These are phyloP conservation scores for Ara ararauna DNA, from an alignment of 2,797 vertebrate species.

Conservation along the genomic window DNA sequence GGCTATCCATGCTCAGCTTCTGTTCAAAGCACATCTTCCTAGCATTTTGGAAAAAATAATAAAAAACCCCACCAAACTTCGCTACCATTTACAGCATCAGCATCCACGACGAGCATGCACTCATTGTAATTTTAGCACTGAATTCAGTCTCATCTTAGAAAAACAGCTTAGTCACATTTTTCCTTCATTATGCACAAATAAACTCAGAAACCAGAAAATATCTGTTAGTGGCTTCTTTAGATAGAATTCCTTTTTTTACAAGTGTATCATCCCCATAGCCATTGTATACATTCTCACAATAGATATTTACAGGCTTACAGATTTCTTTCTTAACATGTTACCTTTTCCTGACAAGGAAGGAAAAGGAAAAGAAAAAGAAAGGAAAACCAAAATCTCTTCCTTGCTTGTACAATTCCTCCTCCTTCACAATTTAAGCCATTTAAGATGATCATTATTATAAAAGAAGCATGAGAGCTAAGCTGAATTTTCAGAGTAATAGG, in stretches of 20 bases:
- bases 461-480: neutral
- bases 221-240: neutral
- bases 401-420: neutral
- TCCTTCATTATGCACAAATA: neutral
- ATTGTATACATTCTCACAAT: accelerated
- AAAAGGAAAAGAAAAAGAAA: neutral
- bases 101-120: neutral
- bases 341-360: neutral
- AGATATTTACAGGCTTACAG: neutral
- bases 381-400: neutral
- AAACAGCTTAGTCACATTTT: neutral
- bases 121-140: neutral
- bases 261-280: neutral
- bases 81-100: neutral
- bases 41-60: neutral
- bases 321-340: neutral
- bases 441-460: neutral
- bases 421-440: neutral
- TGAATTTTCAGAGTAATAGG: constrained; percentile 11
- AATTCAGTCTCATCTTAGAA: neutral
- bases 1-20: neutral
- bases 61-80: neutral
- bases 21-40: neutral
- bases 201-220: neutral
- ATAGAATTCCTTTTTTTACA: neutral